Evolutionary conservation across 2,113 vertebrate species (phyloP).

Genomic region (Cygnus atratus): DNA sequence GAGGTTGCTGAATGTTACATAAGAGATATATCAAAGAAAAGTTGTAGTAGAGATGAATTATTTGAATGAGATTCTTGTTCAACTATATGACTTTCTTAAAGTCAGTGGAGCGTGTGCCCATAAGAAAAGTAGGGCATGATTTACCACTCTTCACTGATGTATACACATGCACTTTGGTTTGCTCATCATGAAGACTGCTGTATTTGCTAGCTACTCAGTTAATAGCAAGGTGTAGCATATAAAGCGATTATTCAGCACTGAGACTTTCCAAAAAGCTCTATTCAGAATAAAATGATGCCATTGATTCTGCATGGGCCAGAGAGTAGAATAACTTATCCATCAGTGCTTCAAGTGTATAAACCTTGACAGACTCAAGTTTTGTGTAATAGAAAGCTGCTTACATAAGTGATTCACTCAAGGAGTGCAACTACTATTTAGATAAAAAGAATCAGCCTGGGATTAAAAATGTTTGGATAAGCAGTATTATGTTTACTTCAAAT

Average conservation of each 20-base stretch:
- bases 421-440: neutral
- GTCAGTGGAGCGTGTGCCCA: neutral
- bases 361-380: neutral
- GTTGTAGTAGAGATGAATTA: neutral
- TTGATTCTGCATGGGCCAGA: neutral
- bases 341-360: neutral
- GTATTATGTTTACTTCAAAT: neutral
- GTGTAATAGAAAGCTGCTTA: neutral
- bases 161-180: neutral
- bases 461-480: slow-evolving; percentile 7
- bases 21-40: neutral
- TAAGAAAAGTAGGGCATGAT: neutral
- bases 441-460: neutral
- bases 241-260: slow-evolving; percentile 2
- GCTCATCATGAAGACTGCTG: neutral
- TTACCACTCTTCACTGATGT: neutral
- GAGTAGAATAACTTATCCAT: neutral
- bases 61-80: slow-evolving; percentile 3
- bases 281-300: neutral
- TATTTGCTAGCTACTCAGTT: neutral
- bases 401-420: neutral
- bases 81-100: neutral
- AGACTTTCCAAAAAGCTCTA: neutral
- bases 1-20: neutral
- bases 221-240: neutral